Base-by-base conservation (phyloP, 2,888 invertebrate species). In the Campoplex nolae region DNA sequence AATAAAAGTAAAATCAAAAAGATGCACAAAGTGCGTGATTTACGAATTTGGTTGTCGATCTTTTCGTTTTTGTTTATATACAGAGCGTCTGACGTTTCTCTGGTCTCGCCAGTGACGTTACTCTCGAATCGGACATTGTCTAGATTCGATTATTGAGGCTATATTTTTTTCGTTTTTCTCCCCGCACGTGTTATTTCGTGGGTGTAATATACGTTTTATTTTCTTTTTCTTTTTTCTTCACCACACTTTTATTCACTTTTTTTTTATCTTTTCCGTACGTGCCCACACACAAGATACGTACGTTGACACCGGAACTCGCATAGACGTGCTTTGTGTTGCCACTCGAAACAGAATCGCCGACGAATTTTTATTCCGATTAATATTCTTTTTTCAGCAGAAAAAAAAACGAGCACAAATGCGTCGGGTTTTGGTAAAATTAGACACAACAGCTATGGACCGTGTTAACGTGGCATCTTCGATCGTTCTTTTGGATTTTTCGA, bases 291-390 rank as follows among this genome's bases (percentile, higher is more conserved):
- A 68, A 32, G 48, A 78, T 56, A 79, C 73, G 75, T 76, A 38
- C 86, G 71, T 83, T 83, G 83, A 86, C 83, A 84, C 86, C 80
- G 80, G 83, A 84, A 84, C 71, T 83, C 71, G 65, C 28, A 71
- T 62, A 75, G 78, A 82, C 74, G 77, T 48, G 67, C 75, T 83
- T 71, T 56, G 81, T 58, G 79, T 83, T 76, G 54, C 48, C 35
- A 56, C 78, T 48, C 70, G 38, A 78, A 68, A 75, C 13, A n/a
- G 51, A 51, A 62, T 56, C 23, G 38, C 8, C 23, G n/a, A 28
- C 23, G 8, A 13, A 9, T 13, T 38, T 74, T 74, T 56, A 56
- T 74, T 74, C 13, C 56, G 54, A 32, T 32, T 62, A 35, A 38
- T 74, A 4, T 56, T 54, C 6, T 73, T 73, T 28, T 56, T n/a